A percentile compares a stretch with the other conserved stretches of the same genome.
These are phyloP conservation scores for Drosophila seguyi DNA, from an alignment of 1,140 invertebrate species.

Conservation along the genomic window DNA sequence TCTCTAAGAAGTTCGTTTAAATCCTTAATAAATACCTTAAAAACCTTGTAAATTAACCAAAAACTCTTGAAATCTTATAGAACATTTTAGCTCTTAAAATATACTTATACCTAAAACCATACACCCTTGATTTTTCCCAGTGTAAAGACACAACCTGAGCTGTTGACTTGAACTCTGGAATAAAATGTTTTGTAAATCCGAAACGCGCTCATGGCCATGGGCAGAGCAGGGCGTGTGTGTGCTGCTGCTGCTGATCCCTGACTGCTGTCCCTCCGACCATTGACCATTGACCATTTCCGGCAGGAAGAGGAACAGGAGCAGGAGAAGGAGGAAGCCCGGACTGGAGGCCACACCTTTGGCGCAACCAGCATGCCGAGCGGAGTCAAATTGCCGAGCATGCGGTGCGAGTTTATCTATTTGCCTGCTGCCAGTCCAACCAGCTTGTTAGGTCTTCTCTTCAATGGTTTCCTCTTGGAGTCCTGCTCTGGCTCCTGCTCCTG, in stretches of 20 bases:
- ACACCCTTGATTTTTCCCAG: not conserved
- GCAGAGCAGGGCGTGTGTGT: constrained; percentile 5
- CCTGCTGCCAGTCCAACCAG: constrained; percentile 52
- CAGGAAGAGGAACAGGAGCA: not conserved
- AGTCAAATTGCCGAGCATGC: constrained; percentile 74
- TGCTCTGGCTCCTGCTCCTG: not conserved
- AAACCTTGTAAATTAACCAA: not conserved
- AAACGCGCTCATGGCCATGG: constrained; percentile 49
- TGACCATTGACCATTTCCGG: constrained; percentile 24
- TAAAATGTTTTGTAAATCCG: constrained; percentile 82
- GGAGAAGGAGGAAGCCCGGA: not conserved
- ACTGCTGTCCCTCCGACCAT: not conserved
- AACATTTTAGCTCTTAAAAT: not conserved
- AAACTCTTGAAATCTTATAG: not conserved
- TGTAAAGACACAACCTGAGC: constrained; percentile 48
- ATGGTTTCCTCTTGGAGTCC: constrained; percentile 3
- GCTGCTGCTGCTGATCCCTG: constrained; percentile 8
- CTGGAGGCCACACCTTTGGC: constrained; percentile 26
- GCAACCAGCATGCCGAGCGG: constrained; percentile 41
- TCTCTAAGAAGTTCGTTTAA: not conserved
- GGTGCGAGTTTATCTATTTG: constrained; percentile 74
- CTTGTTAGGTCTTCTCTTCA: constrained; percentile 66
- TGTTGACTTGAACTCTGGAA: constrained; percentile 59
- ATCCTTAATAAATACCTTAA: not conserved
- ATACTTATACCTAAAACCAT: not conserved